Base-by-base conservation (phyloP, 1,140 invertebrate species). In the Drosophila bipectinata region DNA sequence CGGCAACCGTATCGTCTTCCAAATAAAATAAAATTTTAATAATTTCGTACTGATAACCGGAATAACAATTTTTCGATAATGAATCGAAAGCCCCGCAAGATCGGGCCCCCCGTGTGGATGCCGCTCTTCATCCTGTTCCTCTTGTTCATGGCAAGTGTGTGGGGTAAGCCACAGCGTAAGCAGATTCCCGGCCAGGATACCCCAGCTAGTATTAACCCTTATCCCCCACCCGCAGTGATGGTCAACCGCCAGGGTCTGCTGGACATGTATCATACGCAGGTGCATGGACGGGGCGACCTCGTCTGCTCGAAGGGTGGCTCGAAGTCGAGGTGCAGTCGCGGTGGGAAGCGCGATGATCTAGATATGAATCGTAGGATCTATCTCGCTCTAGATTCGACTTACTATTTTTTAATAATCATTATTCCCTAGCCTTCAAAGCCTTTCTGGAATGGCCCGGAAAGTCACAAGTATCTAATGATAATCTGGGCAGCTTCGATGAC, bases 91-190 rank as follows among this genome's bases (percentile, higher is more conserved):
- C 21, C 21, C 34, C 12, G 10, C 12, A 3, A 10, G 12, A 10
- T 37, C 34, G 34, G 34, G 41, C 41, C 15, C 3, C 44, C 15
- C 18, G 0, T 64, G 24, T 64, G 63, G 60, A 52, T 48, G 18
- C 63, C 63, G 4, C 12, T 45, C 0, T 67, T 67, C 12, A 18
- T 67, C 2, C 21, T 67, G 0, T 34, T 24, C 21, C 24, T 67
- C 7, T 14, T 64, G 1, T 26, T 64, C 47, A 14, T 67, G 28
- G 10, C 63, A 18, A 18, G 18, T 18, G 63, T 44, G 18, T 67
- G 63, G 63, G 63, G 63, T 67, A 67, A 64, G 63, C 47, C 60
- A n/a, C 44, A 28, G 14, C n/a, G 63, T 67, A 67, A 67, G 60
- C 37, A 30, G 8, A 39, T 4, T 8, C 24, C 1, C 3, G 6